Evolutionary conservation across 2,888 invertebrate species (phyloP).

Genomic region (Nebria brevicollis): DNA sequence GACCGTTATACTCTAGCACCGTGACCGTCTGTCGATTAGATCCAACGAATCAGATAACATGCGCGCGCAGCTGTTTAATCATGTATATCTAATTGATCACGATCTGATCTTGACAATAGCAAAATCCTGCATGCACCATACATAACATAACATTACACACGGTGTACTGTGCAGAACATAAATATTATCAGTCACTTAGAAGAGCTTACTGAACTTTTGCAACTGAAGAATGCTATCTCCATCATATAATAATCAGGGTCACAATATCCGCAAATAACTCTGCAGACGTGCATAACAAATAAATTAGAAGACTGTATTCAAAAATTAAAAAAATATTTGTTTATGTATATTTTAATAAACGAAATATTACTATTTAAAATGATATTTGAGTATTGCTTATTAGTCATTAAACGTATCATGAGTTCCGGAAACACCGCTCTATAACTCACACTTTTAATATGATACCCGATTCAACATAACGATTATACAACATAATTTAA

Average conservation of each 20-base stretch:
- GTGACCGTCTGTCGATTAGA: background rate
- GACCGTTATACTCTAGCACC: background rate
- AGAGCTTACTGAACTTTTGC: background rate
- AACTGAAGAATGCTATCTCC: background rate
- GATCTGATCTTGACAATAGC: slow-evolving; percentile 8
- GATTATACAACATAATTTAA: no score
- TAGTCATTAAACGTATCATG: no score
- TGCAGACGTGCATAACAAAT: no score
- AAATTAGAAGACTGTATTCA: no score
- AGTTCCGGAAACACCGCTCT: no score
- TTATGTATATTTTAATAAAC: no score
- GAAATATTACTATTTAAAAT: no score
- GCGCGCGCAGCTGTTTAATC: slow-evolving; percentile 22
- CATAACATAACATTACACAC: background rate
- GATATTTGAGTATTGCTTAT: no score
- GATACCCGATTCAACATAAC: no score
- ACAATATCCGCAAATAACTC: no score
- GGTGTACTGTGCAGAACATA: background rate
- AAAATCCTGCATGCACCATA: background rate
- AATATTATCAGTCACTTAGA: background rate
- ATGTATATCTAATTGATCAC: slow-evolving; percentile 33
- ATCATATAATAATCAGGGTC: background rate
- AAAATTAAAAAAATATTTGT: no score
- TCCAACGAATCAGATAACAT: slow-evolving; percentile 15
- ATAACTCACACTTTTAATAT: no score